These are phyloP conservation scores for Ceriagrion tenellum DNA, from an alignment of 2,888 invertebrate species.

Conservation along the genomic window DNA sequence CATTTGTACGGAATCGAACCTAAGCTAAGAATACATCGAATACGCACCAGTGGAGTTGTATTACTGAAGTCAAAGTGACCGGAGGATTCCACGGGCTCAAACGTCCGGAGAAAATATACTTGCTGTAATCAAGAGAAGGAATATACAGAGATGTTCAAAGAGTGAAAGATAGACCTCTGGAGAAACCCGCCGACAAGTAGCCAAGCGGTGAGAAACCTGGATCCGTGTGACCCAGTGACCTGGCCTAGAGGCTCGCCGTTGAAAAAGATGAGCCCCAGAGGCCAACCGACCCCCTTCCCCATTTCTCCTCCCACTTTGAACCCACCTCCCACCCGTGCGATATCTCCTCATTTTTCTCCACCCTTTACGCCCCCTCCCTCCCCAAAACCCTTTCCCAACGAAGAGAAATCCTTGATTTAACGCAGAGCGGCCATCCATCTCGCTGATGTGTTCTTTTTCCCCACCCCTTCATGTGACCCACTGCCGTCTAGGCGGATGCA, in stretches of 20 bases:
- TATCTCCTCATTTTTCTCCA: neutral
- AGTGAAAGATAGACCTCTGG: neutral
- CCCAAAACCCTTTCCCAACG: neutral
- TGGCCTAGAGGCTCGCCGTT: neutral
- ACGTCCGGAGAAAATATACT: no score
- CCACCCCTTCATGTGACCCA: neutral
- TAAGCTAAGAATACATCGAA: no score
- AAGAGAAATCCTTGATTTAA: constrained; percentile 58
- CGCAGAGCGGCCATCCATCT: constrained; percentile 62
- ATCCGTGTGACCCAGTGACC: constrained; percentile 61
- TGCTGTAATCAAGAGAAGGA: neutral
- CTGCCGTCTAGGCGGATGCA: no score
- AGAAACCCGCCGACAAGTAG: neutral
- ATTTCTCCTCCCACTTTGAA: no score
- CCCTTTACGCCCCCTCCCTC: neutral
- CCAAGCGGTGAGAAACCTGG: neutral
- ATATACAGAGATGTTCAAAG: neutral
- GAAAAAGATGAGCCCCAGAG: constrained; percentile 29
- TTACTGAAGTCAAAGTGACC: no score
- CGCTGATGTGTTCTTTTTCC: constrained; percentile 33
- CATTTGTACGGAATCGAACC: no score
- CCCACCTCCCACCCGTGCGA: neutral
- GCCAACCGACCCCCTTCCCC: neutral
- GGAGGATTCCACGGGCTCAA: no score
- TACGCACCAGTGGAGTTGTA: no score